Percentiles rank a stretch among this genome's conserved stretches.
Conservation (phyloP, 2,888 invertebrate species). For the Ptilodon capucinus region DNA sequence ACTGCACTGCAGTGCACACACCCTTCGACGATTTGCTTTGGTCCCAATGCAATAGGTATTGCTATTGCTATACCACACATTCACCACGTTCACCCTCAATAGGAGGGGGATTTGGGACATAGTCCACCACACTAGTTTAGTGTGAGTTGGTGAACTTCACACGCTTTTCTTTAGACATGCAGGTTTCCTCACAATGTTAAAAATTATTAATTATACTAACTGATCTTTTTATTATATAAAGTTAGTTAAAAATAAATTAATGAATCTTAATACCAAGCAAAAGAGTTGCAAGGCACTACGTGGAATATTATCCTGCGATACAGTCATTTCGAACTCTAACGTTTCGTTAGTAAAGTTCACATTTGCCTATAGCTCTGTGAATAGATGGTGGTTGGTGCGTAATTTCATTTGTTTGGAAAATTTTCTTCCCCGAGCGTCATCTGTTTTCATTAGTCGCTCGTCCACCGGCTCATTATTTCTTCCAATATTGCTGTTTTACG, state of each 20-base stretch:
- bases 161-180: too few species aligned
- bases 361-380: slow-evolving; percentile 6
- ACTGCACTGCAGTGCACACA: too few species aligned
- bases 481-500: slow-evolving; percentile 43
- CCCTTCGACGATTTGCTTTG: too few species aligned
- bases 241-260: neutral
- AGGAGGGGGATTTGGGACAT: too few species aligned
- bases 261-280: neutral
- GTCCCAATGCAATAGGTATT: too few species aligned
- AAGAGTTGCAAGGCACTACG: neutral
- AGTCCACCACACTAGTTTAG: too few species aligned
- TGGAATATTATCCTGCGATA: neutral
- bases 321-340: slow-evolving; percentile 5
- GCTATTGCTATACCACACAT: too few species aligned
- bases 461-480: slow-evolving; percentile 48
- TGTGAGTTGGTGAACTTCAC: too few species aligned
- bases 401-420: slow-evolving; percentile 38
- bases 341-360: neutral
- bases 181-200: too few species aligned
- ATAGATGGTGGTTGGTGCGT: slow-evolving; percentile 13
- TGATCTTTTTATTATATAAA: too few species aligned
- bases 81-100: too few species aligned
- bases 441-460: slow-evolving; percentile 49
- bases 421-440: slow-evolving; percentile 41
- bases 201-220: too few species aligned